These are phyloP conservation scores for Gorsachius goisagi DNA, from an alignment of 2,113 vertebrate genomes.

Conservation along the genomic window DNA sequence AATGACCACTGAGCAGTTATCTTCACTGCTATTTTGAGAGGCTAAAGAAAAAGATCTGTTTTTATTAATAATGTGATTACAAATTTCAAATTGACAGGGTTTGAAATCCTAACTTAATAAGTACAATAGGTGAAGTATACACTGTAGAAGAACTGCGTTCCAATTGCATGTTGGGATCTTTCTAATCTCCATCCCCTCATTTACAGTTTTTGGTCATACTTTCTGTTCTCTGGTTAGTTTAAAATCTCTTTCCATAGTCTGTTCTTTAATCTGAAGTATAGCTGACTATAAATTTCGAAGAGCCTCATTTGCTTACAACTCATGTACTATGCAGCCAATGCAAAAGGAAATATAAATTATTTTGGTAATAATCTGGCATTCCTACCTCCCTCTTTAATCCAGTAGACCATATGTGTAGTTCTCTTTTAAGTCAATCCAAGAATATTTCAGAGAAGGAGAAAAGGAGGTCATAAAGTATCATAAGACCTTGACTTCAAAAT, in stretches of 20 bases:
- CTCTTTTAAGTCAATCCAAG: slow-evolving; percentile 73
- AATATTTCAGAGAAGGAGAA: slow-evolving; percentile 64
- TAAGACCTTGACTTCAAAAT: slow-evolving; percentile 57
- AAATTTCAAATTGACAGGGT: background rate
- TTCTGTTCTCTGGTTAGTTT: background rate
- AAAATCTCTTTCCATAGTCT: background rate
- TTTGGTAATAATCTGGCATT: slow-evolving; percentile 49
- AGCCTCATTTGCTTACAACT: slow-evolving; percentile 43
- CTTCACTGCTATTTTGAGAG: background rate
- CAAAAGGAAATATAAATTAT: slow-evolving; percentile 67
- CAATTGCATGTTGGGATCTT: background rate
- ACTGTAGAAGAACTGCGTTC: background rate
- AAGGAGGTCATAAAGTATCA: slow-evolving; percentile 58
- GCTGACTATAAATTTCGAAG: background rate
- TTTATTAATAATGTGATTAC: background rate
- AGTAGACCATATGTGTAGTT: slow-evolving; percentile 69
- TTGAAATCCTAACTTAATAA: background rate
- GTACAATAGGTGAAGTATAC: background rate
- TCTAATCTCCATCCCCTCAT: background rate
- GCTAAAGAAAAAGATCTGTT: background rate
- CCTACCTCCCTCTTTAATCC: slow-evolving; percentile 55
- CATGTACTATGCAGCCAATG: slow-evolving; percentile 16
- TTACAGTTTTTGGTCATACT: background rate
- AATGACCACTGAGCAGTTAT: background rate
- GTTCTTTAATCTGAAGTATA: slow-evolving; percentile 28